Percentiles rank a stretch among this genome's conserved stretches.
Conservation (phyloP, 2,113 vertebrate genomes). For the Pterophyllum scalare region DNA sequence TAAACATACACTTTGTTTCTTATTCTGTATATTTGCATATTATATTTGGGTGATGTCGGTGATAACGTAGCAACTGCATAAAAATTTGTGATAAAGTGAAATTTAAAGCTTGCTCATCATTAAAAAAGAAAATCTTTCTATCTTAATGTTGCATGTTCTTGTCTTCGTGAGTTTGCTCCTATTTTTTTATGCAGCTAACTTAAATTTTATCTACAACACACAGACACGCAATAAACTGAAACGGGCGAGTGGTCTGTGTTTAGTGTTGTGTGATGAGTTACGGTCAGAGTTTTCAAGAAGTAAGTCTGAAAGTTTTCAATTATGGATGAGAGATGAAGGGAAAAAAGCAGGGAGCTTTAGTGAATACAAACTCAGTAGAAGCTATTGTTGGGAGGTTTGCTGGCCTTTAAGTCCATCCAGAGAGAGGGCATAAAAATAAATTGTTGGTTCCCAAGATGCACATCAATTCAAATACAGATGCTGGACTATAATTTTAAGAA, state of each 20-base stretch:
- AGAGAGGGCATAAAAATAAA: constrained; percentile 9
- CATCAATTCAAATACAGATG: not conserved
- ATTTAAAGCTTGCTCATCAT: not conserved
- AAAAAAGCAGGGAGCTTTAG: constrained; percentile 21
- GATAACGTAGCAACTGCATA: not conserved
- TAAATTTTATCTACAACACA: constrained; percentile 16
- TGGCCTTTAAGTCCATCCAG: constrained; percentile 35
- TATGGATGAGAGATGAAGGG: constrained; percentile 50
- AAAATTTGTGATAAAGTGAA: not conserved
- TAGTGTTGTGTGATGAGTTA: constrained; percentile 24
- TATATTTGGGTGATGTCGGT: not conserved
- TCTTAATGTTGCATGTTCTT: not conserved
- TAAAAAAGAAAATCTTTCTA: not conserved
- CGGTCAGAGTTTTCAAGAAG: constrained; percentile 41
- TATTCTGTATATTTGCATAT: not conserved
- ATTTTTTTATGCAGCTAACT: not conserved
- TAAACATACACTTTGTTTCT: not conserved
- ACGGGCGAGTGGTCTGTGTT: constrained; percentile 8
- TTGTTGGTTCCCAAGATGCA: not conserved
- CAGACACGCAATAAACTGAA: constrained; percentile 7
- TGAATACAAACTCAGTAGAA: constrained; percentile 30
- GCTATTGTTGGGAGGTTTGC: constrained; percentile 26
- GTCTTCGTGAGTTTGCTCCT: not conserved
- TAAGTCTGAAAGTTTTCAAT: constrained; percentile 55
- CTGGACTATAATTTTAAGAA: not conserved